These are phyloP conservation scores for Sula dactylatra DNA, from an alignment of 2,113 vertebrate species.

Conservation along the genomic window DNA sequence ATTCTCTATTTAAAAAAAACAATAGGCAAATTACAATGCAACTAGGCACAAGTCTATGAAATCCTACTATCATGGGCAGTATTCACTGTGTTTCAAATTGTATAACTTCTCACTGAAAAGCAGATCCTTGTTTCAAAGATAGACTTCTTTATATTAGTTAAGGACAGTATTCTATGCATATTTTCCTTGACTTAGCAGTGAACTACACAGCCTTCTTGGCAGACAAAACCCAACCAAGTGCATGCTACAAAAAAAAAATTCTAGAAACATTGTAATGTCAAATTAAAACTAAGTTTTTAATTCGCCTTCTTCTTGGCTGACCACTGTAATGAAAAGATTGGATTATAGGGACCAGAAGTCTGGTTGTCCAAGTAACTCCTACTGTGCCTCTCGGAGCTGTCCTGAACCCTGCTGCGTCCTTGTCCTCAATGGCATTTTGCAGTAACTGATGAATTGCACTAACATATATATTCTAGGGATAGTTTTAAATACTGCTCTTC, in stretches of 20 bases:
- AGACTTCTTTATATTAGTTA: background rate
- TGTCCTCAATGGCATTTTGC: background rate
- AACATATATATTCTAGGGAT: background rate
- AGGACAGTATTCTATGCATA: background rate
- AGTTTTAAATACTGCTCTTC: background rate
- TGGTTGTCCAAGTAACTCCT: background rate
- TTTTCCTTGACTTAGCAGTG: background rate
- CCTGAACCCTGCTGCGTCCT: background rate
- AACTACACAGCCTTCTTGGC: background rate
- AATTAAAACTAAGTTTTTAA: background rate
- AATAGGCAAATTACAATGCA: background rate
- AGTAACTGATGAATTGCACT: background rate
- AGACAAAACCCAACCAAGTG: background rate
- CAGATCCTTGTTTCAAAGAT: background rate
- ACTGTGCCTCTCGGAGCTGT: background rate
- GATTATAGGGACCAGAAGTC: background rate
- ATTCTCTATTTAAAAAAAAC: background rate
- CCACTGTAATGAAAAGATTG: background rate
- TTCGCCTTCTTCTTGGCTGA: background rate
- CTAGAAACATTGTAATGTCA: background rate
- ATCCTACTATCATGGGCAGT: background rate
- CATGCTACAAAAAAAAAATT: background rate
- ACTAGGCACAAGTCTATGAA: background rate
- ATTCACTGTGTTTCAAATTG: background rate
- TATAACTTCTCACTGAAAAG: background rate